These are phyloP conservation scores for Lampris megalopsis DNA, from an alignment of 2,113 vertebrate species.

Conservation along the genomic window DNA sequence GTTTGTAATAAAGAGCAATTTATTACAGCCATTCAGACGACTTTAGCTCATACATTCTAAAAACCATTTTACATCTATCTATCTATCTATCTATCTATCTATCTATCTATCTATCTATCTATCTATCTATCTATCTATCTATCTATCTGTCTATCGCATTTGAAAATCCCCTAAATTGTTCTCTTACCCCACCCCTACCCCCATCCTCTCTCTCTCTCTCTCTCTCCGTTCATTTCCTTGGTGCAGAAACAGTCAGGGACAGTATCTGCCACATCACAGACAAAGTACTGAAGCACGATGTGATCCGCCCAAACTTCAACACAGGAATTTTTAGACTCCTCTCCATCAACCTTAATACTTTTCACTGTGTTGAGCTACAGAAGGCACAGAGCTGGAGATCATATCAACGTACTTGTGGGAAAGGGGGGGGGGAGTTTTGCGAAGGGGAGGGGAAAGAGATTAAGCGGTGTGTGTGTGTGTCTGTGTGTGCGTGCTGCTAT, in stretches of 20 bases:
- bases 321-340: not conserved
- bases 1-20: too few relatives aligned
- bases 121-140: too few relatives aligned
- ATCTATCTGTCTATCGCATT: too few relatives aligned
- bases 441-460: not conserved
- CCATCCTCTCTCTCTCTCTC: not conserved
- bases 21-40: too few relatives aligned
- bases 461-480: not conserved
- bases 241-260: not conserved
- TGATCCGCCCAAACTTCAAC: not conserved
- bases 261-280: conserved; percentile 8
- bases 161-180: too few relatives aligned
- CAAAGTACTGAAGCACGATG: not conserved
- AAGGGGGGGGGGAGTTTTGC: too few relatives aligned
- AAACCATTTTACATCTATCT: too few relatives aligned
- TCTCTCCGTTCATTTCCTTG: not conserved
- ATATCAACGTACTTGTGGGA: not conserved
- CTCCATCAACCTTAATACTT: not conserved
- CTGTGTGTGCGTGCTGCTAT: too few relatives aligned
- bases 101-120: too few relatives aligned
- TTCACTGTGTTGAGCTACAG: not conserved
- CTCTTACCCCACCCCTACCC: not conserved
- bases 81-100: too few relatives aligned
- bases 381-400: not conserved
- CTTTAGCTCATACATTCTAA: too few relatives aligned